Evolutionary conservation across 1,140 invertebrate genomes (phyloP).

Genomic region (Drosophila bifasciata): DNA sequence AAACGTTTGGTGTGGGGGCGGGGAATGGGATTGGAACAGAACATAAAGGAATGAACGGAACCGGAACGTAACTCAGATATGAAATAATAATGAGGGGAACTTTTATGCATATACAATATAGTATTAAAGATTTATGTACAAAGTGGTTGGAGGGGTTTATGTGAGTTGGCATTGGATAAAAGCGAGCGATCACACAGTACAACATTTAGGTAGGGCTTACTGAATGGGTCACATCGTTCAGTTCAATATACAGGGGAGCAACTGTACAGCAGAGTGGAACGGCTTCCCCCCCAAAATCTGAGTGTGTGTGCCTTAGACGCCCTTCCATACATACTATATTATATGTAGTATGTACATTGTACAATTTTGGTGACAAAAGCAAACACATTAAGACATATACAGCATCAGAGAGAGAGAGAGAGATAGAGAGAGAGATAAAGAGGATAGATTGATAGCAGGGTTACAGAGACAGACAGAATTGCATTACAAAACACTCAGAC

Average conservation of each 20-base stretch:
- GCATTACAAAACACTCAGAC: constrained; percentile 41
- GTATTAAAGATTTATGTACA: too few relatives aligned
- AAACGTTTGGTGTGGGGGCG: background rate
- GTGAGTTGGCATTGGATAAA: constrained; percentile 9
- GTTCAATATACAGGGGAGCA: constrained; percentile 22
- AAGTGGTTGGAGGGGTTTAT: background rate
- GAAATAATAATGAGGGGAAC: constrained; percentile 3
- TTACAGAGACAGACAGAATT: constrained; percentile 35
- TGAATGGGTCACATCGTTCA: constrained; percentile 39
- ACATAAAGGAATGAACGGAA: constrained; percentile 13
- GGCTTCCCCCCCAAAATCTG: background rate
- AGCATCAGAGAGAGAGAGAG: constrained; percentile 11
- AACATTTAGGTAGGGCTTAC: constrained; percentile 33
- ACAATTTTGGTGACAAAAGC: constrained; percentile 13
- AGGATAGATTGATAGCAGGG: constrained; percentile 10
- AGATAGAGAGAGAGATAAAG: too few relatives aligned
- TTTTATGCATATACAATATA: background rate
- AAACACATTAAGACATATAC: constrained; percentile 26
- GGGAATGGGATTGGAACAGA: constrained; percentile 3
- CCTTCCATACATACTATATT: background rate
- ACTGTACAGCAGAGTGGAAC: constrained; percentile 27
- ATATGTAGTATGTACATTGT: constrained; percentile 41
- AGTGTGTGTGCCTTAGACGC: too few relatives aligned
- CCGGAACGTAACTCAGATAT: constrained; percentile 25
- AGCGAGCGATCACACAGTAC: constrained; percentile 57